A percentile compares a stretch with the other conserved stretches of the same genome.
Evolutionary conservation across 2,888 invertebrate genomes (phyloP).

Genomic region (Pollenia griseotomentosa): DNA sequence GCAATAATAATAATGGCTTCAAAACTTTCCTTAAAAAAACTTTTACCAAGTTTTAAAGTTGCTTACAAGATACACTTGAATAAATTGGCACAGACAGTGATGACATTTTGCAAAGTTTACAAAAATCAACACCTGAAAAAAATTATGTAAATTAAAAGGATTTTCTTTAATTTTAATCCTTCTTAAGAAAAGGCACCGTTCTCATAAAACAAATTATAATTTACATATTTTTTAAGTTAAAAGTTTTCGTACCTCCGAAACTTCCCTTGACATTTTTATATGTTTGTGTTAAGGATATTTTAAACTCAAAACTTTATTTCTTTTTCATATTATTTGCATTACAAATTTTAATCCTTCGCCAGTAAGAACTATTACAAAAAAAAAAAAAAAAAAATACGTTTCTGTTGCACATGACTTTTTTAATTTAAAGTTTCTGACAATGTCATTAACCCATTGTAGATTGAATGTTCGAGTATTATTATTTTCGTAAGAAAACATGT

Average conservation of each 20-base stretch:
- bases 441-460: slow-evolving; percentile 25
- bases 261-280: too few relatives aligned
- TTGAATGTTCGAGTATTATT: neutral
- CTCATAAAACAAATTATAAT: too few relatives aligned
- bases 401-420: neutral
- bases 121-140: slow-evolving; percentile 10
- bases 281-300: too few relatives aligned
- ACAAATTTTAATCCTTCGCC: neutral
- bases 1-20: too few relatives aligned
- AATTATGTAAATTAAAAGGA: neutral
- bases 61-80: neutral
- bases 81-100: slow-evolving; percentile 11
- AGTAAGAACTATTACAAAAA: neutral
- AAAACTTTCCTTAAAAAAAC: too few relatives aligned
- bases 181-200: too few relatives aligned
- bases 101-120: neutral
- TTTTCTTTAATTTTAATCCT: neutral
- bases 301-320: too few relatives aligned
- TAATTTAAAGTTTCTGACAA: slow-evolving; percentile 34
- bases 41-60: neutral
- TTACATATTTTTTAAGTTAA: too few relatives aligned
- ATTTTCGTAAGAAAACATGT: neutral
- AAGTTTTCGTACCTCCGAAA: too few relatives aligned
- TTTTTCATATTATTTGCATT: too few relatives aligned
- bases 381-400: neutral